A percentile compares a stretch with the other conserved stretches of the same genome.
These are phyloP conservation scores for Venturia canescens DNA, from an alignment of 1,140 invertebrate genomes.

Conservation along the genomic window DNA sequence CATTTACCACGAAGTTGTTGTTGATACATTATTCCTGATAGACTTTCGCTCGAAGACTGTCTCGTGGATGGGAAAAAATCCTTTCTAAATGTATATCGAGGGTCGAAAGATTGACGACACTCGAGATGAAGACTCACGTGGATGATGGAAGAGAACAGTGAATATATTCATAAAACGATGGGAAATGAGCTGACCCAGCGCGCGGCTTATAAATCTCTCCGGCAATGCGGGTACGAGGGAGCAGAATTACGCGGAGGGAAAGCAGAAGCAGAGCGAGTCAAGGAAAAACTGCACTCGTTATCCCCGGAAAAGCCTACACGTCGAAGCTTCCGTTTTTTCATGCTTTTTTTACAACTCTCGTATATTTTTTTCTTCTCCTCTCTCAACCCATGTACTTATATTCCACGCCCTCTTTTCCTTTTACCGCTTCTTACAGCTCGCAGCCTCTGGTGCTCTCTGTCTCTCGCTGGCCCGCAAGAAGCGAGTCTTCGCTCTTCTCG, in stretches of 20 bases:
- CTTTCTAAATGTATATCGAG: not conserved
- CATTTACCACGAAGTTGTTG: too few species aligned
- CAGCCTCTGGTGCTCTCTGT: slow-evolving; percentile 33
- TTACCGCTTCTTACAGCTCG: slow-evolving; percentile 14
- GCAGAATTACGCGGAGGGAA: not conserved
- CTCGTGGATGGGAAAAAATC: not conserved
- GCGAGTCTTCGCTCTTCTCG: slow-evolving; percentile 13
- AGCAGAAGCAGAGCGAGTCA: not conserved
- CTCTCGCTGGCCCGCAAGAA: not conserved
- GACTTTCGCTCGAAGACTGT: not conserved
- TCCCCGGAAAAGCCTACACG: slow-evolving; percentile 31
- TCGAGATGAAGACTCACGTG: not conserved
- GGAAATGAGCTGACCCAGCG: slow-evolving; percentile 67
- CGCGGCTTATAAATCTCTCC: slow-evolving; percentile 57
- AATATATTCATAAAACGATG: slow-evolving; percentile 16
- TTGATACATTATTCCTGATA: too few species aligned
- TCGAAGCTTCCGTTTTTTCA: slow-evolving; percentile 1
- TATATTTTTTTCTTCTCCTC: slow-evolving; percentile 36
- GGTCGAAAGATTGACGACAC: slow-evolving; percentile 6
- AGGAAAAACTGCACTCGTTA: slow-evolving; percentile 30
- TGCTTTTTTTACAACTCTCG: not conserved
- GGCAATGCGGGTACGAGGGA: not conserved
- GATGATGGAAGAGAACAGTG: slow-evolving; percentile 13
- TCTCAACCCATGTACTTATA: slow-evolving; percentile 11
- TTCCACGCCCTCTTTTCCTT: slow-evolving; percentile 9